Evolutionary conservation across 2,797 vertebrate species (phyloP).

Genomic region (Enteromius anoplus): DNA sequence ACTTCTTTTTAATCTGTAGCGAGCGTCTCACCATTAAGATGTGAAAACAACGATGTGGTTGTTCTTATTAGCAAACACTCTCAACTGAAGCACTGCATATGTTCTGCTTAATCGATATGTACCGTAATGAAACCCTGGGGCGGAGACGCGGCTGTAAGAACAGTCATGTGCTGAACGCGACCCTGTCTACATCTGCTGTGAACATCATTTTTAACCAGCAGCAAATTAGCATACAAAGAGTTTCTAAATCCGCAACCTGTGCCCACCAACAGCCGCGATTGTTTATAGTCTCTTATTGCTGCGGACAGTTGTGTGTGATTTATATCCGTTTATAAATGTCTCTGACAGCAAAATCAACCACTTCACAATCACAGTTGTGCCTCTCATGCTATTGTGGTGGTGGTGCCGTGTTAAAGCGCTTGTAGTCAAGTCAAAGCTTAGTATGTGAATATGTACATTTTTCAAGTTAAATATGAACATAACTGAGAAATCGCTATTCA

Average conservation of each 20-base stretch:
- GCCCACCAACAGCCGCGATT: conserved; percentile 39
- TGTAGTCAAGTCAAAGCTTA: not conserved
- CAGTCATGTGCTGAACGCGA: not conserved
- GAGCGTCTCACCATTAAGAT: not conserved
- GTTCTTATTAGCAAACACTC: conserved; percentile 7
- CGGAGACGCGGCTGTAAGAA: not conserved
- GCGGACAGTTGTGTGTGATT: conserved; percentile 30
- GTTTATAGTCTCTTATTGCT: conserved; percentile 45
- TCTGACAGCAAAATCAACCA: conserved; percentile 11
- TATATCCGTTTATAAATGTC: conserved; percentile 16
- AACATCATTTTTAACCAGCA: conserved; percentile 48
- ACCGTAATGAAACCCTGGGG: not conserved
- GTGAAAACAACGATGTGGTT: not conserved
- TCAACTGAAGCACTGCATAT: not conserved
- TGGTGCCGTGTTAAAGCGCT: not conserved
- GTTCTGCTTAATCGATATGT: not conserved
- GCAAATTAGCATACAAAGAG: conserved; percentile 52
- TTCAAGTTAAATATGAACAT: not conserved
- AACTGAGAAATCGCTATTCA: no score
- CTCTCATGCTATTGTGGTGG: not conserved
- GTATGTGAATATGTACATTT: not conserved
- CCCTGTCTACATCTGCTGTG: conserved; percentile 39
- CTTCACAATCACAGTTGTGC: not conserved
- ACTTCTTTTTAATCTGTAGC: not conserved
- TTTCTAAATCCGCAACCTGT: conserved; percentile 44